phyloP scores from a whole-genome alignment of 2,888 invertebrate species.

The Agonopterix heracliana region DNA sequence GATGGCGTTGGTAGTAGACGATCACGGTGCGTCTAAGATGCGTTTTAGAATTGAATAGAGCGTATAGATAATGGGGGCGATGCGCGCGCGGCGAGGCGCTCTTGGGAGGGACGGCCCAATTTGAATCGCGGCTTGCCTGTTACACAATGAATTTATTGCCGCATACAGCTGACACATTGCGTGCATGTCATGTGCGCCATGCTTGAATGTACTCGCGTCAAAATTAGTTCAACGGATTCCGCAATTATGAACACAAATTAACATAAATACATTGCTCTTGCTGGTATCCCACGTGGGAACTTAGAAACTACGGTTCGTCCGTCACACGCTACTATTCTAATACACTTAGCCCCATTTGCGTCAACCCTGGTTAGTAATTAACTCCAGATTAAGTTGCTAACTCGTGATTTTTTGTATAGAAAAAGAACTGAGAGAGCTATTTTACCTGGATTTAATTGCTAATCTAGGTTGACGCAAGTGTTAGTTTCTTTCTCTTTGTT shows the following conservation, averaged over 20 bases:
- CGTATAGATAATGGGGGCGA: conserved; percentile 46
- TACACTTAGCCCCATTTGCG: too few species aligned
- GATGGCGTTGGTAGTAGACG: conserved; percentile 26
- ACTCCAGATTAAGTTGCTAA: too few species aligned
- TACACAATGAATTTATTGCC: conserved; percentile 72
- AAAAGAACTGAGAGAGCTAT: too few species aligned
- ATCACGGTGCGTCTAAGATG: conserved; percentile 35
- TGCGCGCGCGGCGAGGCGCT: conserved; percentile 57
- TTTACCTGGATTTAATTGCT: too few species aligned
- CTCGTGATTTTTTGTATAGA: too few species aligned
- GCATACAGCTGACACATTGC: conserved; percentile 60
- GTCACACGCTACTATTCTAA: too few species aligned
- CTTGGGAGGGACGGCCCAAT: conserved; percentile 69
- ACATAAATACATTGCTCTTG: background rate
- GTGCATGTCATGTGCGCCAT: conserved; percentile 54
- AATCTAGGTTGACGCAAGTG: too few species aligned
- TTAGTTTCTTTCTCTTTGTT: too few species aligned
- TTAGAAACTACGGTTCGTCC: too few species aligned
- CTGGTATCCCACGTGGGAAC: background rate
- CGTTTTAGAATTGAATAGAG: conserved; percentile 50
- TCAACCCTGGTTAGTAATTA: too few species aligned
- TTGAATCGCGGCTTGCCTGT: conserved; percentile 56
- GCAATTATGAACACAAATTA: background rate
- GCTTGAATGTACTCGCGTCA: conserved; percentile 32
- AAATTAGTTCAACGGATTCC: conserved; percentile 36